These are phyloP conservation scores for Poecilia velifera DNA, from an alignment of 2,797 vertebrate genomes.

Conservation along the genomic window DNA sequence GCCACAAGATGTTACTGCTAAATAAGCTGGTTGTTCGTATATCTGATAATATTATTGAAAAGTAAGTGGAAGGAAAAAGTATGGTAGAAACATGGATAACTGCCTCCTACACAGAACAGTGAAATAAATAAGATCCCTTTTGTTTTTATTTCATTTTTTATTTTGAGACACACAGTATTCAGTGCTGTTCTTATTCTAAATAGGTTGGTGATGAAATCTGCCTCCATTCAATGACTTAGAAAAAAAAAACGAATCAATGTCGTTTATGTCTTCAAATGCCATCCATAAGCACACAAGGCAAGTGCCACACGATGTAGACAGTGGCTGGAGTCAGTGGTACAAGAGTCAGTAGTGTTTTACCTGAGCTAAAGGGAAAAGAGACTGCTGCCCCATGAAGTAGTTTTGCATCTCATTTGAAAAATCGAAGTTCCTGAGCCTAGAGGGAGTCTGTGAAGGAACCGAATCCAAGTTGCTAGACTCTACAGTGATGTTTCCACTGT, in stretches of 20 bases:
- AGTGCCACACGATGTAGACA: not conserved
- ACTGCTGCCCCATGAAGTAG: not conserved
- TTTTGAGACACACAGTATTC: not conserved
- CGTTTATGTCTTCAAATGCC: not conserved
- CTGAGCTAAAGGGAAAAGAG: not conserved
- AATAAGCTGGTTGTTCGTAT: not conserved
- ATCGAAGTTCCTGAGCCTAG: not conserved
- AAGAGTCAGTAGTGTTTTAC: not conserved
- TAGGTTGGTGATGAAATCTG: not conserved
- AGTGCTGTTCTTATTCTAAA: not conserved
- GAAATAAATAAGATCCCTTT: not conserved
- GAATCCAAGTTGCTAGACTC: not conserved
- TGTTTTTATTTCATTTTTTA: not conserved
- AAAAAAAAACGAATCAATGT: not conserved
- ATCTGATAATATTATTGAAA: not conserved
- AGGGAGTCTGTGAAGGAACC: not conserved
- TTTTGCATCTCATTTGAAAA: not conserved
- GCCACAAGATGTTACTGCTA: not conserved
- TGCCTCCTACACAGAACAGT: not conserved
- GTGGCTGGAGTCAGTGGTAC: not conserved
- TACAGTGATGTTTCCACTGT: not conserved
- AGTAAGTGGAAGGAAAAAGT: constrained; percentile 2
- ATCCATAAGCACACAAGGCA: not conserved
- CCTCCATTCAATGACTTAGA: not conserved
- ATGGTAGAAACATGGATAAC: not conserved